Evolutionary conservation across 2,113 vertebrate genomes (phyloP).

Genomic region (Ceyx cyanopectus): DNA sequence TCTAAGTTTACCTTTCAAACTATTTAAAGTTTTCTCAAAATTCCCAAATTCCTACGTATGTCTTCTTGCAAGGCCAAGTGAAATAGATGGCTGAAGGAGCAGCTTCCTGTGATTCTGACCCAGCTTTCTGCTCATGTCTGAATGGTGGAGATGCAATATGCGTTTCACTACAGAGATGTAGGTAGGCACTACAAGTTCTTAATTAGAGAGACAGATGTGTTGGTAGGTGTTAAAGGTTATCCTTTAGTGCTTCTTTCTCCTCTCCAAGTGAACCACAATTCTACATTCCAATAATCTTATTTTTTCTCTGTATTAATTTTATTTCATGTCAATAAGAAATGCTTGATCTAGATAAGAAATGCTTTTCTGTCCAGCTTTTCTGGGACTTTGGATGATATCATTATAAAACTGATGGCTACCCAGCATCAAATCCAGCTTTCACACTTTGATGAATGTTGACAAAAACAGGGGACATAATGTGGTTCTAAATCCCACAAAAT

Average conservation of each 20-base stretch:
- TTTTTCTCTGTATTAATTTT: background rate
- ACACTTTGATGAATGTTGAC: background rate
- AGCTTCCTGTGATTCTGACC: background rate
- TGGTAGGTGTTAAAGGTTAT: background rate
- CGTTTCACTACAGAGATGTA: background rate
- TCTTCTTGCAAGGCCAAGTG: background rate
- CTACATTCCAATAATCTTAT: background rate
- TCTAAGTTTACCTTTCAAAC: background rate
- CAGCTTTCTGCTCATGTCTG: background rate
- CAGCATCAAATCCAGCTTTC: background rate
- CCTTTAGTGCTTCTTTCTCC: background rate
- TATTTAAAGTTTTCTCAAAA: background rate
- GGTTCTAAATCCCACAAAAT: conserved; percentile 43
- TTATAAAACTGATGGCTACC: background rate
- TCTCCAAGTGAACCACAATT: background rate
- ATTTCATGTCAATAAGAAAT: background rate
- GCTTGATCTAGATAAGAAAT: background rate
- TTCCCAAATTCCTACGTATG: background rate
- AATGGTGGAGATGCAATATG: background rate
- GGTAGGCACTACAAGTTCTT: background rate
- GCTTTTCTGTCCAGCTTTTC: background rate
- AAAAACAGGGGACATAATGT: background rate
- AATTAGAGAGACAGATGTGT: background rate
- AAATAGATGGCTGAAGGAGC: background rate
- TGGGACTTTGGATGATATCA: background rate